These are phyloP conservation scores for Pipistrellus nathusii DNA, from an alignment of 2,797 vertebrate species.

Conservation along the genomic window DNA sequence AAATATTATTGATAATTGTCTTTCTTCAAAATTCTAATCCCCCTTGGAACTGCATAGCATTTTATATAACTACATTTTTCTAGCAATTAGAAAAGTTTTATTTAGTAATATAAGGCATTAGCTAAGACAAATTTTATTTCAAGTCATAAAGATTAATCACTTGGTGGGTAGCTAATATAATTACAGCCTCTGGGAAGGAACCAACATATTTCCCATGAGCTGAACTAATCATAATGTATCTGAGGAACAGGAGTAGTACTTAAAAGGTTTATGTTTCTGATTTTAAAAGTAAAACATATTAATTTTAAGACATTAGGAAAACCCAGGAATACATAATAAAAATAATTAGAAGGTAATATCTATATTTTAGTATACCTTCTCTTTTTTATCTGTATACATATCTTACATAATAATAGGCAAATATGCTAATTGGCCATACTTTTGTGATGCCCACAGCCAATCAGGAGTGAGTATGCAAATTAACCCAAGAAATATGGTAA, in stretches of 20 bases:
- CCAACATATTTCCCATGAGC: constrained; percentile 17
- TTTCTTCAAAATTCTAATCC: not conserved
- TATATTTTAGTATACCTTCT: not conserved
- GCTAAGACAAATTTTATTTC: constrained; percentile 64
- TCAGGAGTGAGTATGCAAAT: too few species aligned
- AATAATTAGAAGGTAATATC: not conserved
- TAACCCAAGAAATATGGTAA: too few species aligned
- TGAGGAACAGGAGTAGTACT: not conserved
- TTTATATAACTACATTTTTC: not conserved
- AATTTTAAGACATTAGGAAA: constrained; percentile 31
- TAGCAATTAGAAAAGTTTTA: constrained; percentile 5
- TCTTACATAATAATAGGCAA: too few species aligned
- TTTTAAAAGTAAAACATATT: constrained; percentile 16
- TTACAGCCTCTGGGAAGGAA: constrained; percentile 14
- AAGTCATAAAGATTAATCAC: constrained; percentile 61
- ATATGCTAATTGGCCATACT: too few species aligned
- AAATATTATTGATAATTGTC: constrained; percentile 28
- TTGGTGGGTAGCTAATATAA: constrained; percentile 54
- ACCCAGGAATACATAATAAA: not conserved
- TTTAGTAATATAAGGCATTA: constrained; percentile 5
- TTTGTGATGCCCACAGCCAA: too few species aligned
- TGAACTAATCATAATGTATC: constrained; percentile 15
- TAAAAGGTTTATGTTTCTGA: not conserved
- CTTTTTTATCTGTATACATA: not conserved
- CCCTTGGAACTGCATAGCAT: not conserved